Percentiles rank a stretch among this genome's conserved stretches.
Conservation (phyloP, 2,113 vertebrate species). For the Tachycineta bicolor region DNA sequence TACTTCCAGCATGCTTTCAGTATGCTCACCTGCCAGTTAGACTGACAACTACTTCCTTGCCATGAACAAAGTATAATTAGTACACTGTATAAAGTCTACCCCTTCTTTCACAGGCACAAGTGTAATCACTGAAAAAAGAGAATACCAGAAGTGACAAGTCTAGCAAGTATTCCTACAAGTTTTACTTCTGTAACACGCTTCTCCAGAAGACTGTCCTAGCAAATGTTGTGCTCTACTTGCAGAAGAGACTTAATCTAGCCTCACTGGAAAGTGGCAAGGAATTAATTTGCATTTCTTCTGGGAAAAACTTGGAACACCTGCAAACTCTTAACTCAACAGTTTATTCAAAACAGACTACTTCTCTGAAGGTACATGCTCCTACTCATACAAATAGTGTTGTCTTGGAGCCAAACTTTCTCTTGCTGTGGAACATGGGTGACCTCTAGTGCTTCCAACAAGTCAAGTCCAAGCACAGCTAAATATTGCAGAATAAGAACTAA, state of each 20-base stretch:
- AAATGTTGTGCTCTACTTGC: background rate
- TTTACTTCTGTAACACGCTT: background rate
- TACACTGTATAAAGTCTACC: background rate
- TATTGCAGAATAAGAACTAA: background rate
- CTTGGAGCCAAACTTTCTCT: background rate
- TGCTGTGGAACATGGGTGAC: constrained; percentile 48
- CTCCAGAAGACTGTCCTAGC: background rate
- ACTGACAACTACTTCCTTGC: background rate
- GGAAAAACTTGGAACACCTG: background rate
- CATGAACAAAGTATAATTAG: background rate
- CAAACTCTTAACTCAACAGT: background rate
- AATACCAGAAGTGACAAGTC: background rate
- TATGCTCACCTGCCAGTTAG: background rate
- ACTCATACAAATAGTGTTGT: background rate
- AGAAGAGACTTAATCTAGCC: background rate
- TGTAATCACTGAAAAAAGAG: background rate
- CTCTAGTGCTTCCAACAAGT: constrained; percentile 39
- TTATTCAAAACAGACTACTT: background rate
- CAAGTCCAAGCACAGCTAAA: background rate
- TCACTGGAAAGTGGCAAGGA: background rate
- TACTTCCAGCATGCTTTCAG: background rate
- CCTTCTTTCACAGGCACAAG: background rate
- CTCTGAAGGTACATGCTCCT: background rate
- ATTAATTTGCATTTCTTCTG: background rate
- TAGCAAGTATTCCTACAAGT: background rate